A percentile compares a stretch with the other conserved stretches of the same genome.
These are phyloP conservation scores for Brassicogethes aeneus DNA, from an alignment of 2,888 invertebrate species.

Conservation along the genomic window DNA sequence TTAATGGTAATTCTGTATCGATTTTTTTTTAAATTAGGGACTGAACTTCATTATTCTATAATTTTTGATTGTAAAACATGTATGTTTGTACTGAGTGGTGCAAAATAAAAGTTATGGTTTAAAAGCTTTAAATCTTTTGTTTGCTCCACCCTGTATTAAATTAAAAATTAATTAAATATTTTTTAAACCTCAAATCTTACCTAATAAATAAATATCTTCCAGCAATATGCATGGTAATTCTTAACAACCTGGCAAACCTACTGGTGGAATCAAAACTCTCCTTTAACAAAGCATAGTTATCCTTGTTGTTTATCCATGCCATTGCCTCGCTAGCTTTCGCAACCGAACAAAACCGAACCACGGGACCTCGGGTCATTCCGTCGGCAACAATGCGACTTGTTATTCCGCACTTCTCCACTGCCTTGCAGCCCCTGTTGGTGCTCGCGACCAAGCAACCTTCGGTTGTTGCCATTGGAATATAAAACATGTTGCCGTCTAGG, in stretches of 20 bases:
- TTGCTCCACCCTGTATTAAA: too few species aligned
- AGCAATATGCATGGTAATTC: slow-evolving; percentile 71
- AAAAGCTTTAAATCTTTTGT: too few species aligned
- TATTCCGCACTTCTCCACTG: slow-evolving; percentile 71
- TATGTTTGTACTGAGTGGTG: too few species aligned
- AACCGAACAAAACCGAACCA: slow-evolving; percentile 73
- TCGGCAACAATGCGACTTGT: slow-evolving; percentile 76
- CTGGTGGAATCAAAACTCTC: slow-evolving; percentile 84
- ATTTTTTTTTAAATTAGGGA: too few species aligned
- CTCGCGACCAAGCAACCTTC: slow-evolving; percentile 96
- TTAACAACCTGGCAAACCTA: slow-evolving; percentile 75
- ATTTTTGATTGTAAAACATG: too few species aligned
- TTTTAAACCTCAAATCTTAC: too few species aligned
- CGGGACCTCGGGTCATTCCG: slow-evolving; percentile 95
- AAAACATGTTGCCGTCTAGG: slow-evolving; percentile 68
- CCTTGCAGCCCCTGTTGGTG: slow-evolving; percentile 87
- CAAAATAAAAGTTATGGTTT: too few species aligned
- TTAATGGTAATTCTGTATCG: too few species aligned
- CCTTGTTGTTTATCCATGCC: slow-evolving; percentile 67
- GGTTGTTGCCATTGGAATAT: slow-evolving; percentile 96
- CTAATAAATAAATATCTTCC: slow-evolving; percentile 80
- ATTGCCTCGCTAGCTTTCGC: slow-evolving; percentile 65
- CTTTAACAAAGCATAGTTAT: slow-evolving; percentile 72
- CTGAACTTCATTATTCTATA: too few species aligned
- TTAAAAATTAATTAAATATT: too few species aligned